A percentile compares a stretch with the other conserved stretches of the same genome.
These are phyloP conservation scores for Caradrina kadenii DNA, from an alignment of 2,888 invertebrate species.

Conservation along the genomic window DNA sequence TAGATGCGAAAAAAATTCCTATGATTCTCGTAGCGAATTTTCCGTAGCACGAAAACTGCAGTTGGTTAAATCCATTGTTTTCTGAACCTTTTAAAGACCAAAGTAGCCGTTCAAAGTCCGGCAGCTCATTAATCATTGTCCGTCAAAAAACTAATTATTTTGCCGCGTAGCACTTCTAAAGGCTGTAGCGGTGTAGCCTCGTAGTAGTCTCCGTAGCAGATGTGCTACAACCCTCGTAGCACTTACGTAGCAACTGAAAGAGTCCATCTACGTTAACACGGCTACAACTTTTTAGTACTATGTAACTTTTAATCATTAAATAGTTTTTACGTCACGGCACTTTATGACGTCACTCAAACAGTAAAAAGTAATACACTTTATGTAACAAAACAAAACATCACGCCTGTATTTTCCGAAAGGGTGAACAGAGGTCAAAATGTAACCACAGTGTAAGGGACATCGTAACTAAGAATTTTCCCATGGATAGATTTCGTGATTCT, in stretches of 20 bases:
- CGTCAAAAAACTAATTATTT: neutral
- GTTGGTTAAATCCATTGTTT: no score
- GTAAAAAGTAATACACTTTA: conserved; percentile 9
- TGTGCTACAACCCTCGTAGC: conserved; percentile 49
- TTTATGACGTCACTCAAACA: conserved; percentile 46
- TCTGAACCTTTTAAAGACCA: no score
- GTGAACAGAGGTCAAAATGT: neutral
- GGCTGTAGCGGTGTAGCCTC: conserved; percentile 30
- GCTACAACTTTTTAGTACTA: conserved; percentile 42
- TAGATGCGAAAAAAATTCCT: no score
- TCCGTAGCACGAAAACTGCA: no score
- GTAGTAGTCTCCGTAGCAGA: conserved; percentile 50
- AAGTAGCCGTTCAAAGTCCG: no score
- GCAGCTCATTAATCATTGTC: no score
- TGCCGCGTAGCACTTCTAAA: conserved; percentile 11
- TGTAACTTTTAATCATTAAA: conserved; percentile 45
- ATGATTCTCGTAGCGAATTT: no score
- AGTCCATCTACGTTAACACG: conserved; percentile 36
- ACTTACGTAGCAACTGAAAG: conserved; percentile 46
- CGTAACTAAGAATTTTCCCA: no score
- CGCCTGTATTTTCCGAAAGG: neutral
- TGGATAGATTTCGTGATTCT: no score
- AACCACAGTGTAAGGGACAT: neutral
- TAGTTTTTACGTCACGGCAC: conserved; percentile 23
- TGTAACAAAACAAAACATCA: conserved; percentile 1